Percentiles rank a stretch among this genome's conserved stretches.
Conservation (phyloP, 2,797 vertebrate species). For the Thalassophryne amazonica region DNA sequence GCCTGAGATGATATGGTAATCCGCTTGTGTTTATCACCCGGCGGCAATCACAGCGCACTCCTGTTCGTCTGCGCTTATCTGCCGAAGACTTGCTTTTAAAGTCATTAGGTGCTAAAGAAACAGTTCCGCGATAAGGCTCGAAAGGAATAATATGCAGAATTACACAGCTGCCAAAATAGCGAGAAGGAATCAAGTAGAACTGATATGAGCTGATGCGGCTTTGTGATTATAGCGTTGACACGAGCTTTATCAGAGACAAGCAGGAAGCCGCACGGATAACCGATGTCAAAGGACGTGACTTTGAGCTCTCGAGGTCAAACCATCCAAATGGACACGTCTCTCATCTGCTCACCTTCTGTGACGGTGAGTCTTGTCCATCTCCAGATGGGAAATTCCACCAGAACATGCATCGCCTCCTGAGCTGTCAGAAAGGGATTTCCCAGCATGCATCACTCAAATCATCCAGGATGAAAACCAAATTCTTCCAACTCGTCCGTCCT, state of each 20-base stretch:
- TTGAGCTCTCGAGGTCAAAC: slow-evolving; percentile 50
- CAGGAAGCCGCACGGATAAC: slow-evolving; percentile 42
- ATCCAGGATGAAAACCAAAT: slow-evolving; percentile 23
- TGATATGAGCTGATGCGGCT: slow-evolving; percentile 48
- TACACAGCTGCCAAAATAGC: slow-evolving; percentile 35
- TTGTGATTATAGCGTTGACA: slow-evolving; percentile 61
- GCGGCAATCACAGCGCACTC: slow-evolving; percentile 58
- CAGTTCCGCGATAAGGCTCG: slow-evolving; percentile 60
- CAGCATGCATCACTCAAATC: slow-evolving; percentile 21
- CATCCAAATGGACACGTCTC: slow-evolving; percentile 13
- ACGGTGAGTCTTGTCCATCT: neutral
- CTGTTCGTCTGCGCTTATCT: slow-evolving; percentile 64
- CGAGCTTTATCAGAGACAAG: slow-evolving; percentile 52
- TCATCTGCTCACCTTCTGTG: slow-evolving; percentile 10
- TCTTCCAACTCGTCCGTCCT: slow-evolving; percentile 32
- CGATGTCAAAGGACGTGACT: slow-evolving; percentile 48
- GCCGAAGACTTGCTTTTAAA: slow-evolving; percentile 67
- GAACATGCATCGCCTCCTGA: neutral
- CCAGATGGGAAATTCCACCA: slow-evolving; percentile 11
- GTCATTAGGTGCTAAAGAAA: slow-evolving; percentile 67
- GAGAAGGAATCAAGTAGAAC: slow-evolving; percentile 19
- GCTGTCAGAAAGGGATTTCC: slow-evolving; percentile 21
- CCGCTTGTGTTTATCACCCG: slow-evolving; percentile 72
- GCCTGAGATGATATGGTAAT: slow-evolving; percentile 64
- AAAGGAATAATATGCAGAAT: slow-evolving; percentile 60